Base-by-base conservation (phyloP, 2,113 vertebrate species). In the Oncorhynchus nerka region DNA sequence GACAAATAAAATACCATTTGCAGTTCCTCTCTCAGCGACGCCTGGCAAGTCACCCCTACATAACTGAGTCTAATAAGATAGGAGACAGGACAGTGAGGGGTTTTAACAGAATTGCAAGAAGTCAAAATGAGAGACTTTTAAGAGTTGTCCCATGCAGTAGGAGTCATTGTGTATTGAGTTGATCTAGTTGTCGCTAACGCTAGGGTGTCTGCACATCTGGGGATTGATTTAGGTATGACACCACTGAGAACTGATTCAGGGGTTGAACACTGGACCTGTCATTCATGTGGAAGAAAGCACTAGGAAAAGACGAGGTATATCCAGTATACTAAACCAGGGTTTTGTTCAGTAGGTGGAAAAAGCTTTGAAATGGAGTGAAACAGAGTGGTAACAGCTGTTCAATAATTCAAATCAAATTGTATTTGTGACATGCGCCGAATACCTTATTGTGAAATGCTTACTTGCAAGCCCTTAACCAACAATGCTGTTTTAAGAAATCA, bases 61-160 rank as follows among this genome's bases (percentile, higher is more conserved):
- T 77, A 77, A 85, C 61, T 15, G 28, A 20, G 34, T 80, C 68
- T 79, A 70, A 84, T 74, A 70, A 79, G 74, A 82, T 24, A 1
- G 70, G 4, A 32, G 73, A 13, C 9, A 55, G 79, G 73, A 70
- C 30, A 71, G 39, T 62, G 64, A 15, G 72, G 49, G 19, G 69
- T 81, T 74, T 80, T 51, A 72, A 34, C 24, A 32, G 70, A 73
- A 81, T 80, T 84, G 34, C 7, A 34, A 62, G 28, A 49, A 65
- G 57, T 72, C 12, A 69, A 67, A 68, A 8, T 19, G 4, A 0
- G 15, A 48, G 51, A 26, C 73, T 57, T 78, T 79, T 5, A 69
- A 82, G 77, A 84, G 73, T 49, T 12, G 68, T 68, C 24, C 20
- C 80, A 59, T 3, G 59, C 48, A 76, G 67, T 24, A 16, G 39